These are phyloP conservation scores for Urechis unicinctus DNA, from an alignment of 2,888 invertebrate genomes.

Conservation along the genomic window DNA sequence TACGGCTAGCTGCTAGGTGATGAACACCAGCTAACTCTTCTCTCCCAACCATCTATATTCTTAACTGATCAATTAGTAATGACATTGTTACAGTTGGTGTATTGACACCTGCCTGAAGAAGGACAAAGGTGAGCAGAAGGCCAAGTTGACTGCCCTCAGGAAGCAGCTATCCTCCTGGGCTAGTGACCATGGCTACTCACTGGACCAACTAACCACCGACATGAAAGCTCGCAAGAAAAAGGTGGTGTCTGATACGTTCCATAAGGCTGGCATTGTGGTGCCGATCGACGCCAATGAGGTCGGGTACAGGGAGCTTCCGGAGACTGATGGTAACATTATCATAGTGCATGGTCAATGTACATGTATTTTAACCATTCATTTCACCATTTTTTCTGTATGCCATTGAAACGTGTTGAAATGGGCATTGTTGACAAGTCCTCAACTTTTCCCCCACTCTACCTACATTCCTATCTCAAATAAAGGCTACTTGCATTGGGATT, in stretches of 20 bases:
- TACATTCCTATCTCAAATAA: no score
- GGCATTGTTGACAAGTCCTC: no score
- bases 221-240: constrained; percentile 55
- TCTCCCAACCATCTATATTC: no score
- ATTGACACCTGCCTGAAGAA: no score
- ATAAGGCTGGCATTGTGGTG: constrained; percentile 56
- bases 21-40: no score
- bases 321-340: constrained; percentile 52
- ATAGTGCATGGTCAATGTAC: no score
- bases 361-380: background rate
- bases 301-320: constrained; percentile 72
- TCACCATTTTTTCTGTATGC: background rate
- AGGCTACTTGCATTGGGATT: no score
- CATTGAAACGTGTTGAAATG: no score
- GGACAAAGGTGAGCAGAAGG: no score
- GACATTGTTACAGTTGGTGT: constrained; percentile 26
- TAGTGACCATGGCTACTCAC: constrained; percentile 57
- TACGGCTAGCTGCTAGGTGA: no score
- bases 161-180: constrained; percentile 62
- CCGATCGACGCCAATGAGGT: constrained; percentile 71
- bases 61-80: no score
- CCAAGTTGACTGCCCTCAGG: constrained; percentile 55
- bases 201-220: constrained; percentile 58
- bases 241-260: constrained; percentile 27
- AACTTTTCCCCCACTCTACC: no score